These are phyloP conservation scores for Danio choprae DNA, from an alignment of 2,797 vertebrate genomes.

Conservation along the genomic window DNA sequence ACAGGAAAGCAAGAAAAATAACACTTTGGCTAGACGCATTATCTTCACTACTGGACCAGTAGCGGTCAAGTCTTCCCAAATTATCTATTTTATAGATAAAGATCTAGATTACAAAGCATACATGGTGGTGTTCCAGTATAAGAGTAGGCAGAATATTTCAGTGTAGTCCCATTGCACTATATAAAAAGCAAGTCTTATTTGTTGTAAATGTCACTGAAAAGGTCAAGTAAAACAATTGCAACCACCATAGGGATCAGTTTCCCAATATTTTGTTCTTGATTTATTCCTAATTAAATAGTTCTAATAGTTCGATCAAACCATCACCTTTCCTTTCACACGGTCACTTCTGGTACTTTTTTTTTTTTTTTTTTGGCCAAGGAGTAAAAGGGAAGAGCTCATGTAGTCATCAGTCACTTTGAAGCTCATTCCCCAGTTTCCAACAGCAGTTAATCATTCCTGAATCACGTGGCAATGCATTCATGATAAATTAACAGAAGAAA, in stretches of 20 bases:
- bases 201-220: slow-evolving; percentile 10
- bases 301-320: slow-evolving; percentile 66
- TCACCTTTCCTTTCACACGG: slow-evolving; percentile 72
- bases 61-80: not conserved
- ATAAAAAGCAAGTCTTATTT: not conserved
- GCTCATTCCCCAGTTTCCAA: slow-evolving; percentile 64
- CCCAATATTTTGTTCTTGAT: slow-evolving; percentile 49
- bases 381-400: slow-evolving; percentile 43
- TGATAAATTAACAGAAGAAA: slow-evolving; percentile 86
- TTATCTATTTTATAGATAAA: not conserved
- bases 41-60: too few relatives aligned
- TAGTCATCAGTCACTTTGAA: slow-evolving; percentile 55
- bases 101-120: not conserved
- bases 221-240: slow-evolving; percentile 9
- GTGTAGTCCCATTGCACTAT: not conserved
- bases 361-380: slow-evolving; percentile 62
- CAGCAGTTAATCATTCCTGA: slow-evolving; percentile 70
- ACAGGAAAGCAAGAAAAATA: not conserved
- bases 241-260: slow-evolving; percentile 36
- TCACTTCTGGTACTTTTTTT: slow-evolving; percentile 71
- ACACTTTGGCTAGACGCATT: not conserved
- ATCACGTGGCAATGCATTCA: slow-evolving; percentile 68
- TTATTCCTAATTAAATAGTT: slow-evolving; percentile 65
- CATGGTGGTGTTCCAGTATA: not conserved
- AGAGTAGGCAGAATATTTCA: not conserved